phyloP scores from a whole-genome alignment of 2,888 invertebrate species.

The Xestia ashworthii region DNA sequence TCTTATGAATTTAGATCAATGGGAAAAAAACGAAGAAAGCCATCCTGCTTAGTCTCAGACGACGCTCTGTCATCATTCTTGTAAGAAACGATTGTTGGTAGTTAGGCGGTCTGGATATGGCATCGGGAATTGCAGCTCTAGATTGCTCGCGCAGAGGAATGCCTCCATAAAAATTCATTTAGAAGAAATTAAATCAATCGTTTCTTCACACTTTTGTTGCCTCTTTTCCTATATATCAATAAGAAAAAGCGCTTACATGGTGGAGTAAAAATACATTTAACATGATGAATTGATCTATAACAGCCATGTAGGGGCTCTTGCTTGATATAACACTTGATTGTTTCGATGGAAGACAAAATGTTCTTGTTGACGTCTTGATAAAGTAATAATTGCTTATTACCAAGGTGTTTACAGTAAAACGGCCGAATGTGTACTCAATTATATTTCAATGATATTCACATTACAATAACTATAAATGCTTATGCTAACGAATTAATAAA shows the following conservation, averaged over 20 bases:
- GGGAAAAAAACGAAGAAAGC: slow-evolving; percentile 77
- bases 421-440: too few species aligned
- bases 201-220: slow-evolving; percentile 49
- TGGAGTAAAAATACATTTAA: slow-evolving; percentile 18
- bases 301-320: too few species aligned
- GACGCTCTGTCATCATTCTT: slow-evolving; percentile 67
- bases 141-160: slow-evolving; percentile 43
- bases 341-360: too few species aligned
- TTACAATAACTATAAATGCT: too few species aligned
- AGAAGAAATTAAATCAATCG: slow-evolving; percentile 49
- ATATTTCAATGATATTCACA: too few species aligned
- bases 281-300: slow-evolving; percentile 37
- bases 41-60: slow-evolving; percentile 74
- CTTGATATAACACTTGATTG: too few species aligned
- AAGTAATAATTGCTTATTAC: too few species aligned
- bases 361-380: too few species aligned
- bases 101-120: slow-evolving; percentile 64
- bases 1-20: slow-evolving; percentile 87
- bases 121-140: slow-evolving; percentile 49
- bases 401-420: too few species aligned
- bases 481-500: too few species aligned
- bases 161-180: slow-evolving; percentile 41
- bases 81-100: slow-evolving; percentile 66
- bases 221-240: slow-evolving; percentile 3
- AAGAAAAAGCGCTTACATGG: slow-evolving; percentile 13